Conservation (phyloP, 2,888 invertebrate genomes). For the Sicus ferrugineus region DNA sequence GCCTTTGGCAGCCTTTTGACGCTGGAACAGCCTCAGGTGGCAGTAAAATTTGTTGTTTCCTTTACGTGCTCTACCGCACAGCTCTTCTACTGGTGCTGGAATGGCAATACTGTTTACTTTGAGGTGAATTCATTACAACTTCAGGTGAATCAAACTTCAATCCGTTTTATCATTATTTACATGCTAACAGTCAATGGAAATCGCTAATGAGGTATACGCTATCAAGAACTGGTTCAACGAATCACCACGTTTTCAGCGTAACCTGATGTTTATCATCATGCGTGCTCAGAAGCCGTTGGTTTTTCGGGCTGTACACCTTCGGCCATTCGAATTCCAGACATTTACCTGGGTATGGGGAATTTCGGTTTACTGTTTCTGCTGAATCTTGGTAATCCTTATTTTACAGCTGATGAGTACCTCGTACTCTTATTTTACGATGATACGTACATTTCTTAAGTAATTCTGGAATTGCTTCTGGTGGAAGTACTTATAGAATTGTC, state of each 20-base stretch:
- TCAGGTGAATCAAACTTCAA: no score
- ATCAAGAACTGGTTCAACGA: conserved; percentile 51
- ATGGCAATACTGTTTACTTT: conserved; percentile 50
- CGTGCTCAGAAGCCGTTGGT: conserved; percentile 53
- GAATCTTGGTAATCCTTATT: background rate
- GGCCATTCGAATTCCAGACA: conserved; percentile 52
- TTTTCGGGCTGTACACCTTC: conserved; percentile 52
- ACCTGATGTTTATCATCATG: conserved; percentile 52
- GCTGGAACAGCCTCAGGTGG: conserved; percentile 48
- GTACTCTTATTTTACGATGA: conserved; percentile 47
- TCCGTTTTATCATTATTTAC: no score
- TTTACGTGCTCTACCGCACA: conserved; percentile 51
- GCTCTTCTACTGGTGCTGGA: conserved; percentile 55
- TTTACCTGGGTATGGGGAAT: conserved; percentile 58
- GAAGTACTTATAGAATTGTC: no score
- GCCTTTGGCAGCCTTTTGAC: conserved; percentile 54
- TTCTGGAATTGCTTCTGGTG: no score
- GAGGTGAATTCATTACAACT: conserved; percentile 45
- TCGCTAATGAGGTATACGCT: conserved; percentile 54
- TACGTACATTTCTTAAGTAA: no score
- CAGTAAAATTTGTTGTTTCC: conserved; percentile 52
- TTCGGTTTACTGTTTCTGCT: background rate
- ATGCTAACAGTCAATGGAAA: conserved; percentile 51
- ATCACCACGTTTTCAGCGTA: conserved; percentile 45
- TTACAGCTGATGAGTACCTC: conserved; percentile 51